A percentile compares a stretch with the other conserved stretches of the same genome.
Conservation (phyloP, 2,797 vertebrate species). For the Octomys mimax region DNA sequence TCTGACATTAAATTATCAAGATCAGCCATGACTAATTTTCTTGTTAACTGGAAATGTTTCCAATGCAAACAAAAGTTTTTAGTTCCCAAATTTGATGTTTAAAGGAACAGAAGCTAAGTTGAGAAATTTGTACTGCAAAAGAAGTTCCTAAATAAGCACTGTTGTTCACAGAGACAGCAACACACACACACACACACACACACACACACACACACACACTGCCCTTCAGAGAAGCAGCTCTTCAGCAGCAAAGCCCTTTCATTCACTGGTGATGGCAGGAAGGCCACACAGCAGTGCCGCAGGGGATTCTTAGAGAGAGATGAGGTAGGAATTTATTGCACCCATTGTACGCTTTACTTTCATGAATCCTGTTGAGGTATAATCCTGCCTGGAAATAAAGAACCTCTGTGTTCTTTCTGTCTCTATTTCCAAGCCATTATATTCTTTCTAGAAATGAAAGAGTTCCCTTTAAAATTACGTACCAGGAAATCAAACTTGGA, state of each 20-base stretch:
- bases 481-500: not conserved
- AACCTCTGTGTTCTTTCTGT: not conserved
- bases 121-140: not conserved
- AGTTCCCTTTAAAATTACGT: not conserved
- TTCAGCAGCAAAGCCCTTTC: not conserved
- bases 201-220: not conserved
- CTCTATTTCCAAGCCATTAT: not conserved
- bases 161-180: not conserved
- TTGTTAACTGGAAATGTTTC: slow-evolving; percentile 11
- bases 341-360: not conserved
- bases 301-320: not conserved
- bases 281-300: not conserved
- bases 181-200: not conserved
- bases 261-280: not conserved
- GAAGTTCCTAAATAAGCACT: not conserved
- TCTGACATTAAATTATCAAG: not conserved
- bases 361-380: not conserved
- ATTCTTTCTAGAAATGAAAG: not conserved
- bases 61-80: slow-evolving; percentile 15
- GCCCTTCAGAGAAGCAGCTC: not conserved
- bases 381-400: not conserved
- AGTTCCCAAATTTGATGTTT: not conserved
- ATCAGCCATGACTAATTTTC: not conserved
- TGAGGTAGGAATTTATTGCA: not conserved
- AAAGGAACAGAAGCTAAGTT: not conserved